phyloP scores from a whole-genome alignment of 2,113 vertebrate species.

The Brachyhypopomus occidentalis region DNA sequence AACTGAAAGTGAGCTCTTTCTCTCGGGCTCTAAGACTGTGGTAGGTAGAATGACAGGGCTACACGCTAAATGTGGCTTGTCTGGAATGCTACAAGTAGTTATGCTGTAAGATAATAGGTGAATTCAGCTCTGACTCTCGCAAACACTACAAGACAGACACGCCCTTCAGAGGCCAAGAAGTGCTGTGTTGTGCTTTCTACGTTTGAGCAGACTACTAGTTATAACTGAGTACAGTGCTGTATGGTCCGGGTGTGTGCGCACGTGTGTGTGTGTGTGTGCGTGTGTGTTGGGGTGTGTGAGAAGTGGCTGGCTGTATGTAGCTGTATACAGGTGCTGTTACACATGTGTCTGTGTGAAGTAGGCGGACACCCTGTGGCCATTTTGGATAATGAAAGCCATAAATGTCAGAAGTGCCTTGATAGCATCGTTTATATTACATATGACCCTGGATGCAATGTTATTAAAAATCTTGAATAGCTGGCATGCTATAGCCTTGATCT shows the following conservation, averaged over 20 bases:
- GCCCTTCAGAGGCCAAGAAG: too few relatives aligned
- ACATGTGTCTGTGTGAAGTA: background rate
- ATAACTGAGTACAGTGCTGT: background rate
- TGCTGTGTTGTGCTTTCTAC: too few relatives aligned
- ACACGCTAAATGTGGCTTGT: background rate
- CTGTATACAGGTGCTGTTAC: background rate
- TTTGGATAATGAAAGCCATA: conserved; percentile 25
- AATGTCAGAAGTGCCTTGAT: conserved; percentile 22
- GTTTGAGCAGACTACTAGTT: too few relatives aligned
- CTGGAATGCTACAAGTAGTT: background rate
- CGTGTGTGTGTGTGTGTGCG: background rate
- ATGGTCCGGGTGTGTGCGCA: background rate
- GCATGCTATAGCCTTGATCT: conserved; percentile 35
- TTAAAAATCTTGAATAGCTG: background rate
- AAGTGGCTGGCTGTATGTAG: background rate
- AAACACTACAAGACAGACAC: too few relatives aligned
- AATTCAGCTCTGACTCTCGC: background rate
- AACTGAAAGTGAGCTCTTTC: background rate
- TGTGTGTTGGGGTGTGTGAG: background rate
- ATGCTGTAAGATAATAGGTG: conserved; percentile 1
- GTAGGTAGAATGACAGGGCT: background rate
- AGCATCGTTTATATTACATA: background rate
- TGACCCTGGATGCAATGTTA: conserved; percentile 8
- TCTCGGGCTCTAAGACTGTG: background rate
- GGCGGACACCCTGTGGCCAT: background rate